phyloP scores from a whole-genome alignment of 30 jellyfish, hydroid and myxozoan species.

The Aurelia sp. region DNA sequence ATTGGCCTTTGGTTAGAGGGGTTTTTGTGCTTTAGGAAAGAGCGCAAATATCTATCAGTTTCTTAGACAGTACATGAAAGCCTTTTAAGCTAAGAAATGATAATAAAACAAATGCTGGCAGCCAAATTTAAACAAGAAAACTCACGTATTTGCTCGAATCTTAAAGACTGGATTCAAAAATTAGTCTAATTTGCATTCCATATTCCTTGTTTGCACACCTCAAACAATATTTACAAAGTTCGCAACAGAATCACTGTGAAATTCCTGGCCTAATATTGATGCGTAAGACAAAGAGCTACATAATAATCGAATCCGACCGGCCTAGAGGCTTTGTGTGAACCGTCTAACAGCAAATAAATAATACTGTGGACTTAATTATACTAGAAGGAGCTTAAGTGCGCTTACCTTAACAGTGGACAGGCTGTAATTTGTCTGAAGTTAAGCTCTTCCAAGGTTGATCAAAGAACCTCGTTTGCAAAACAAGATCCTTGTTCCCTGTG shows the following conservation, averaged over 20 bases:
- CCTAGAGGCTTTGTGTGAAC: conserved; percentile 24
- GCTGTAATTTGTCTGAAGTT: no score
- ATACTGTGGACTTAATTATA: not conserved
- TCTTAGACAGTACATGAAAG: no score
- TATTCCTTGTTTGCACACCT: conserved; percentile 55
- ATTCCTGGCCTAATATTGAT: conserved; percentile 21
- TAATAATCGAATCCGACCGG: not conserved
- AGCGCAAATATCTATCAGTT: no score
- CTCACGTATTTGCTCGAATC: conserved; percentile 30
- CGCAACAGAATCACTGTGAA: conserved; percentile 25
- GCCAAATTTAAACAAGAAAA: conserved; percentile 12
- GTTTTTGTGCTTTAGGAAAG: no score
- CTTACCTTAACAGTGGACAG: no score
- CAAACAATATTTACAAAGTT: conserved; percentile 33
- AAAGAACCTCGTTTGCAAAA: no score
- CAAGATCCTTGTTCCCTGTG: no score
- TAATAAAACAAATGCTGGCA: not conserved
- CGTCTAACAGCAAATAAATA: not conserved
- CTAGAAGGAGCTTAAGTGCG: conserved; percentile 1
- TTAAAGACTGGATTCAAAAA: conserved; percentile 29
- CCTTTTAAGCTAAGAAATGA: not conserved
- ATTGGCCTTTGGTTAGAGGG: no score
- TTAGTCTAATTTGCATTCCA: conserved; percentile 47
- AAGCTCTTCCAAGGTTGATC: no score
- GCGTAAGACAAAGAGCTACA: conserved; percentile 1